Conservation (phyloP, 2,113 vertebrate genomes). For the Pteruthius melanotis region DNA sequence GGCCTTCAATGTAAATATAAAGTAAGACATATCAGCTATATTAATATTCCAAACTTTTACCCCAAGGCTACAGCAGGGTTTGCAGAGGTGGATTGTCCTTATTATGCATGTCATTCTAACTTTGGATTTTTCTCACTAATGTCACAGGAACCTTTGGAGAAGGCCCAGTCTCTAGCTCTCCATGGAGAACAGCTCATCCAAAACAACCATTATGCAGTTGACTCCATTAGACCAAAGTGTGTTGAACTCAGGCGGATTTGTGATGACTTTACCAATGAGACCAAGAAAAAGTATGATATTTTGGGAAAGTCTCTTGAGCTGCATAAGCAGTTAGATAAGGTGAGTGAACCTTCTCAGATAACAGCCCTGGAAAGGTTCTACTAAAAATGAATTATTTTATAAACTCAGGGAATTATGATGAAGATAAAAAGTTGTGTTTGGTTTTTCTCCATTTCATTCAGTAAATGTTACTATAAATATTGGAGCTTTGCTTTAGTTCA, state of each 20-base stretch:
- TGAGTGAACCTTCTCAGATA: conserved; percentile 45
- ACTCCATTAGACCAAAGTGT: conserved; percentile 91
- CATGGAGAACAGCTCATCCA: conserved; percentile 93
- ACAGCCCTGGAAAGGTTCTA: neutral
- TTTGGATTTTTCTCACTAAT: neutral
- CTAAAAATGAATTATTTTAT: neutral
- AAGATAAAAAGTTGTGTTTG: neutral
- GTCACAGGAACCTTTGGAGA: conserved; percentile 82
- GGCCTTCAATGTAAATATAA: neutral
- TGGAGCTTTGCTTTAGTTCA: neutral
- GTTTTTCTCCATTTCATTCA: neutral
- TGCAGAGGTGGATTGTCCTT: neutral
- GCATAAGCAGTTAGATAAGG: conserved; percentile 87
- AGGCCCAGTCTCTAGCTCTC: conserved; percentile 85
- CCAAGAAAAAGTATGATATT: conserved; percentile 85
- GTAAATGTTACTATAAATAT: neutral
- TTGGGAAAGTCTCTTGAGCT: conserved; percentile 87
- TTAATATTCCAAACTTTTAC: neutral
- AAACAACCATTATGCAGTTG: conserved; percentile 89
- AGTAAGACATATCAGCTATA: neutral
- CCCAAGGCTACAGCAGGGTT: neutral
- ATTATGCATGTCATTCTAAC: neutral
- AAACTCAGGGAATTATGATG: neutral
- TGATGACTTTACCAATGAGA: conserved; percentile 90
- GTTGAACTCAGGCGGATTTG: conserved; percentile 89